These are phyloP conservation scores for Mesoligia furuncula DNA, from an alignment of 2,888 invertebrate genomes.

Conservation along the genomic window DNA sequence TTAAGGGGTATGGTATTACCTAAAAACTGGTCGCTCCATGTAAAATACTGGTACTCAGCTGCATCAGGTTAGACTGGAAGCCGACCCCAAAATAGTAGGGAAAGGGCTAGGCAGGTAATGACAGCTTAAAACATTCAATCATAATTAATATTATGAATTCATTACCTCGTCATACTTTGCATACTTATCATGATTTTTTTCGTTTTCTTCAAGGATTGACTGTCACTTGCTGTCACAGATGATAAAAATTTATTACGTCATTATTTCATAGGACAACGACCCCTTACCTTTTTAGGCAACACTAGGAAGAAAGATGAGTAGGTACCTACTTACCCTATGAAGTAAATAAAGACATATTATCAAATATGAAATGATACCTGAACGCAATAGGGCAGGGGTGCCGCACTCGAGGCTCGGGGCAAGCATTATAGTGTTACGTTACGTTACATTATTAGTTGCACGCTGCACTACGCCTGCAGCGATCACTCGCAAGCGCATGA, in stretches of 20 bases:
- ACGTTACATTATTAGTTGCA: constrained; percentile 74
- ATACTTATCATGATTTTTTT: too few species aligned
- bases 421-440: constrained; percentile 83
- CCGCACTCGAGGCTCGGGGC: constrained; percentile 71
- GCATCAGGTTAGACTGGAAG: too few species aligned
- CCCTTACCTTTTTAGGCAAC: background rate
- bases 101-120: too few species aligned
- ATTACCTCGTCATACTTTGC: too few species aligned
- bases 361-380: constrained; percentile 37
- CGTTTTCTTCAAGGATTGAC: background rate
- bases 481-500: constrained; percentile 21
- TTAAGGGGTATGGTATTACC: too few species aligned
- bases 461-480: constrained; percentile 53
- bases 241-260: background rate
- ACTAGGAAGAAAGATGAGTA: background rate
- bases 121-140: too few species aligned
- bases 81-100: too few species aligned
- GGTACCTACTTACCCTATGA: constrained; percentile 14
- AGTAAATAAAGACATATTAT: constrained; percentile 26
- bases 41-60: too few species aligned
- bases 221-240: background rate
- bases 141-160: too few species aligned
- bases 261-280: background rate
- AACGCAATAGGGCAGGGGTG: constrained; percentile 23
- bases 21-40: too few species aligned